Conservation (phyloP, 53 echinoderm and acorn worm genomes). For the Echinometra lucunter region DNA sequence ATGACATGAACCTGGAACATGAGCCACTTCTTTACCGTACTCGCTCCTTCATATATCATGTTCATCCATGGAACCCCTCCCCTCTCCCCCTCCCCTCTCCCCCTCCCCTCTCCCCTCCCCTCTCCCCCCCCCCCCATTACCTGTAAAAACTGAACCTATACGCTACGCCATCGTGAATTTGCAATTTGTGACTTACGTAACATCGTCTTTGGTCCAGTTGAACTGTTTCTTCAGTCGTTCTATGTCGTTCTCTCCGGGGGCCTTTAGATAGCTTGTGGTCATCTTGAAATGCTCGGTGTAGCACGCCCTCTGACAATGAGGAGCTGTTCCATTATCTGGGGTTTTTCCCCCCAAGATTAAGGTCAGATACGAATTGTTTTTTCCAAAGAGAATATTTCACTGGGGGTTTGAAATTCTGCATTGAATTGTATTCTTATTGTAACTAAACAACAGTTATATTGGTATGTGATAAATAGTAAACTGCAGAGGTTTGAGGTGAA, state of each 20-base stretch:
- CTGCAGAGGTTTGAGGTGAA: too few species aligned
- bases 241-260: background rate
- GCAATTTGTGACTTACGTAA: slow-evolving; percentile 10
- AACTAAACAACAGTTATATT: too few species aligned
- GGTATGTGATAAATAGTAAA: too few species aligned
- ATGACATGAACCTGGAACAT: too few species aligned
- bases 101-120: background rate
- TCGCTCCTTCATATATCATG: background rate
- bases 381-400: too few species aligned
- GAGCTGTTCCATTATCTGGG: background rate
- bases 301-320: slow-evolving; percentile 7
- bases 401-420: too few species aligned
- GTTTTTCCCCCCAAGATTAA: background rate
- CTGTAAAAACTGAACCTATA: too few species aligned
- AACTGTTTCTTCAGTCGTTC: background rate
- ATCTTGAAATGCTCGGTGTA: background rate
- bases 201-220: slow-evolving; percentile 1
- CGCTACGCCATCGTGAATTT: background rate
- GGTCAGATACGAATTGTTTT: too few species aligned
- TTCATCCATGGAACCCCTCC: background rate
- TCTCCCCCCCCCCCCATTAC: background rate
- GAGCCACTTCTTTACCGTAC: too few species aligned
- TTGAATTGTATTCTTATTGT: too few species aligned
- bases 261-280: slow-evolving; percentile 17
- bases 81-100: too few species aligned